Conservation (phyloP, 2,113 vertebrate genomes). For the Nipponia nippon region DNA sequence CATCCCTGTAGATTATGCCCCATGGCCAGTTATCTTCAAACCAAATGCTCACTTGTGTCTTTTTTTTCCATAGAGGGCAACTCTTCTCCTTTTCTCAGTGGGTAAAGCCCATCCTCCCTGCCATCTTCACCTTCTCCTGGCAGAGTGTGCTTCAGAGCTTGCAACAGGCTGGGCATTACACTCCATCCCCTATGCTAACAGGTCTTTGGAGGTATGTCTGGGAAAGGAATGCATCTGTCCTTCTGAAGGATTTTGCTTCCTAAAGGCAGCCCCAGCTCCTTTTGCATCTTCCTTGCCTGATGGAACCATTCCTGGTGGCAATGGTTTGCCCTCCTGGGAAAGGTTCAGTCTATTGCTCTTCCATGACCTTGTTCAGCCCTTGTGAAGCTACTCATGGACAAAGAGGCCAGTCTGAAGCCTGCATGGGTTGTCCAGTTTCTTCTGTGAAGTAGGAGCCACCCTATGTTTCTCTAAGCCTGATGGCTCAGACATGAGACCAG, state of each 20-base stretch:
- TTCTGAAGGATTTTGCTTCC: not conserved
- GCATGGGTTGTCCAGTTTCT: not conserved
- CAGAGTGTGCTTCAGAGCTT: not conserved
- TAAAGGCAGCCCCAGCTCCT: not conserved
- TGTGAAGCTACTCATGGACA: not conserved
- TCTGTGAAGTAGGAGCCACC: not conserved
- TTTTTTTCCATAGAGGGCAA: not conserved
- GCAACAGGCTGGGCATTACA: not conserved
- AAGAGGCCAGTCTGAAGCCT: not conserved
- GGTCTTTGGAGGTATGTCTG: not conserved
- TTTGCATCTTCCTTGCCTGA: not conserved
- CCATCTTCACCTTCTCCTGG: not conserved
- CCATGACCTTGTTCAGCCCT: not conserved
- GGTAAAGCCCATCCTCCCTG: not conserved
- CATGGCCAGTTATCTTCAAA: not conserved
- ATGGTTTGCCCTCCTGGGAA: not conserved
- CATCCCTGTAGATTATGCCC: constrained; percentile 49
- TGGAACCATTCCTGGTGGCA: not conserved
- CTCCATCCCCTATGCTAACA: not conserved
- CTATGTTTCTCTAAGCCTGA: not conserved
- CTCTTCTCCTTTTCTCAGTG: not conserved
- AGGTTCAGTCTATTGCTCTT: not conserved
- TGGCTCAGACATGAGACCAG: not conserved
- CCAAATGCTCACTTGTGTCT: not conserved
- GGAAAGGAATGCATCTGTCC: not conserved